Conservation (phyloP, 2,888 invertebrate genomes). For the Apotomis capreana region DNA sequence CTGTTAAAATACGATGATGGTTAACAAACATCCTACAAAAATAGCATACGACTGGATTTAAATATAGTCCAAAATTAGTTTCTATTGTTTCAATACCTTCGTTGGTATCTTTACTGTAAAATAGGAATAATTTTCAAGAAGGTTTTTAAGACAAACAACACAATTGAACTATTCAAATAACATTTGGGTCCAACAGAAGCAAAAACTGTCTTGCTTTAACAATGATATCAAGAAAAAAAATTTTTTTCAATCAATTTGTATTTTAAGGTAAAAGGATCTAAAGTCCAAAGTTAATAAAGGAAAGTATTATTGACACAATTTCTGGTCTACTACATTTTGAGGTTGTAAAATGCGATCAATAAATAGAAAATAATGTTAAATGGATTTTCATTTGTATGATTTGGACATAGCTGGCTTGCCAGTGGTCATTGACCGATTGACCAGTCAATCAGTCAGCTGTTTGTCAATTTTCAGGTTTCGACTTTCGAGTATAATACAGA, state of each 20-base stretch:
- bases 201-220: no score
- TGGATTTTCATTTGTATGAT: not conserved
- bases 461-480: constrained; percentile 18
- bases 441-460: constrained; percentile 18
- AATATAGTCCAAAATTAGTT: not conserved
- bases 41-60: no score
- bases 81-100: not conserved
- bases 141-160: not conserved
- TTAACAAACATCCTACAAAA: no score
- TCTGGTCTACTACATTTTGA: no score
- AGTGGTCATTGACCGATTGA: not conserved
- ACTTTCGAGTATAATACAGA: not conserved
- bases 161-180: not conserved
- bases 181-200: not conserved
- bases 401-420: constrained; percentile 3
- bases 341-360: no score
- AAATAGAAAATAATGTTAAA: not conserved
- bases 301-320: no score
- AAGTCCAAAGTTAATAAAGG: no score
- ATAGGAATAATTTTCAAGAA: no score
- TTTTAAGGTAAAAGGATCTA: no score
- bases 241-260: not conserved
- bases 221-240: no score
- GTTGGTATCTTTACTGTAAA: no score
- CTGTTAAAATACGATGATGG: not conserved